A percentile compares a stretch with the other conserved stretches of the same genome.
These are phyloP conservation scores for Cottus gobio DNA, from an alignment of 2,113 vertebrate species.

Conservation along the genomic window DNA sequence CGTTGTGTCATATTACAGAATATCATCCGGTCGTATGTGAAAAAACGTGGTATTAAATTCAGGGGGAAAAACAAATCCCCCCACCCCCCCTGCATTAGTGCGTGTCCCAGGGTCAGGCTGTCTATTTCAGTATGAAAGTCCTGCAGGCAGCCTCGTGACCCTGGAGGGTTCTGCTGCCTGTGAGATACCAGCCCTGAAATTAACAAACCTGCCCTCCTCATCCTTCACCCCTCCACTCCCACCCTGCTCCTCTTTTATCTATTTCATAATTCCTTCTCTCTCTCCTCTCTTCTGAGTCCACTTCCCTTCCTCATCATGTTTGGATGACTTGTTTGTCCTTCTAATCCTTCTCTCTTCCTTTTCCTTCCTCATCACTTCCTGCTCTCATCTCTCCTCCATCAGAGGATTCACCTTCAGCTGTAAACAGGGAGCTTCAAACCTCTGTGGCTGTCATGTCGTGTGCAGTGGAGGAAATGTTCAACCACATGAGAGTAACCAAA, in stretches of 20 bases:
- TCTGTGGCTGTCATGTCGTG: background rate
- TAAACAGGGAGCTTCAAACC: background rate
- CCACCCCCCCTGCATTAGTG: background rate
- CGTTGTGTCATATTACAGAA: background rate
- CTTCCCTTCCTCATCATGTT: background rate
- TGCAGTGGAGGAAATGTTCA: background rate
- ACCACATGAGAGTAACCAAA: background rate
- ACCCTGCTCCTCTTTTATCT: constrained; percentile 10
- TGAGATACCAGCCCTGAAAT: constrained; percentile 70
- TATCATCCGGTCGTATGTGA: constrained; percentile 1
- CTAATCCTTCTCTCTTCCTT: background rate
- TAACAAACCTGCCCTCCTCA: constrained; percentile 49
- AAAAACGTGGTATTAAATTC: constrained; percentile 18
- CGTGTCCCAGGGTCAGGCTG: constrained; percentile 32
- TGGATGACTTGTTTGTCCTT: background rate
- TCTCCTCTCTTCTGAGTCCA: background rate
- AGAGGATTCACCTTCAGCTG: constrained; percentile 7
- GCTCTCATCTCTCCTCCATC: constrained; percentile 5
- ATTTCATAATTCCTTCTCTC: background rate
- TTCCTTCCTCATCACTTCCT: constrained; percentile 11
- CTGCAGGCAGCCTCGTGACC: constrained; percentile 46
- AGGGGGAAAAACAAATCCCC: no score
- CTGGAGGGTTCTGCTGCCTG: constrained; percentile 65
- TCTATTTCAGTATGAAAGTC: constrained; percentile 59
- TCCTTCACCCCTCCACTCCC: constrained; percentile 6